A percentile compares a stretch with the other conserved stretches of the same genome.
Conservation (phyloP, 2,888 invertebrate genomes). For the Watsonalla cultraria region DNA sequence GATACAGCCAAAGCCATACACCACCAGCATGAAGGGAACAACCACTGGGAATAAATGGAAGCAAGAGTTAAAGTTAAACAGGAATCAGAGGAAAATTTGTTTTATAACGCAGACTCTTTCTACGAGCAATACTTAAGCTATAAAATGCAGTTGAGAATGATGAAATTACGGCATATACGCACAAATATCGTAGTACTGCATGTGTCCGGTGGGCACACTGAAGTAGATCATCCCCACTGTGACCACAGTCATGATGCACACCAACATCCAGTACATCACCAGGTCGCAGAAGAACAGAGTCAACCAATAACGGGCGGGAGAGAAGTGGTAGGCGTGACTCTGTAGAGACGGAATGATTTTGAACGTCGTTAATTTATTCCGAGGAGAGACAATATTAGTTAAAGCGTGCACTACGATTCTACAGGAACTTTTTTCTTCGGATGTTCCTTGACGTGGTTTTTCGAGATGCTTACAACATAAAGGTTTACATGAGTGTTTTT, state of each 20-base stretch:
- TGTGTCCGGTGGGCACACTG: slow-evolving; percentile 29
- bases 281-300: slow-evolving; percentile 53
- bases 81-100: neutral
- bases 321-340: slow-evolving; percentile 53
- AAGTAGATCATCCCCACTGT: slow-evolving; percentile 37
- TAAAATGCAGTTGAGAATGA: neutral
- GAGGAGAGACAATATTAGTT: too few relatives aligned
- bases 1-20: slow-evolving; percentile 57
- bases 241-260: slow-evolving; percentile 37
- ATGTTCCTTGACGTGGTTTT: too few relatives aligned
- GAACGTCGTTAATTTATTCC: too few relatives aligned
- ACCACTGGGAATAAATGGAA: slow-evolving; percentile 35
- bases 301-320: slow-evolving; percentile 56
- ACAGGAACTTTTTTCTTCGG: too few relatives aligned
- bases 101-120: too few relatives aligned
- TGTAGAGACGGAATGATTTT: slow-evolving; percentile 18
- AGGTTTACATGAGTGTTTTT: too few relatives aligned
- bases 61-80: neutral
- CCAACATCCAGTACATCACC: slow-evolving; percentile 46
- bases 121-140: neutral
- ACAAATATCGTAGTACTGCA: slow-evolving; percentile 47
- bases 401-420: too few relatives aligned
- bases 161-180: slow-evolving; percentile 15
- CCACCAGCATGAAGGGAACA: slow-evolving; percentile 42
- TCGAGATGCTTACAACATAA: too few relatives aligned